Evolutionary conservation across 2,888 invertebrate species (phyloP).

Genomic region (Laspeyria flexula): DNA sequence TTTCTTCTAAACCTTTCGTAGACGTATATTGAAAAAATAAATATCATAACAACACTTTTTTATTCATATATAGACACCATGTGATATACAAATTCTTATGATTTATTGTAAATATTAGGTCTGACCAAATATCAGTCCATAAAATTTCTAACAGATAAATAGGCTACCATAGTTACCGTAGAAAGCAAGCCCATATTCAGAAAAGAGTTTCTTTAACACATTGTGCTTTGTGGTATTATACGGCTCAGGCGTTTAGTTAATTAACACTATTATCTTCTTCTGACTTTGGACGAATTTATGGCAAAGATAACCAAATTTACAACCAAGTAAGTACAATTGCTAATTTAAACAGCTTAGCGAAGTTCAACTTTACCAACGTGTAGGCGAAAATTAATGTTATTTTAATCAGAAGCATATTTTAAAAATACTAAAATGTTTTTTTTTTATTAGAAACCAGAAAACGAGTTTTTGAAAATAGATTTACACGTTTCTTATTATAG

Average conservation of each 20-base stretch:
- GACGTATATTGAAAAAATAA: no score
- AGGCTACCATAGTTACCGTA: slow-evolving; percentile 8
- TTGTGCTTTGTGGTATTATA: slow-evolving; percentile 58
- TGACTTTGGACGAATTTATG: slow-evolving; percentile 36
- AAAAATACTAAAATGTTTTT: slow-evolving; percentile 10
- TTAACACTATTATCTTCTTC: slow-evolving; percentile 71
- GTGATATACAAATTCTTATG: no score
- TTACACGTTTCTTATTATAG: slow-evolving; percentile 21
- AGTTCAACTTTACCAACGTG: slow-evolving; percentile 13
- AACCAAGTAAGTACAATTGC: slow-evolving; percentile 4
- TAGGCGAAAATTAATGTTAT: slow-evolving; percentile 29
- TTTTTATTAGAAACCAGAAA: slow-evolving; percentile 11
- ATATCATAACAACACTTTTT: no score
- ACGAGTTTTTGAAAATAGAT: slow-evolving; percentile 13
- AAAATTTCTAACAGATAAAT: slow-evolving; percentile 14
- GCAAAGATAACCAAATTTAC: slow-evolving; percentile 34
- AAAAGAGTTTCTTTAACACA: slow-evolving; percentile 36
- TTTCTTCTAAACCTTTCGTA: no score
- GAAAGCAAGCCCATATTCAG: slow-evolving; percentile 19
- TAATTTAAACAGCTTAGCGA: slow-evolving; percentile 21
- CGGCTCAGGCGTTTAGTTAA: slow-evolving; percentile 68
- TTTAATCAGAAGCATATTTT: slow-evolving; percentile 27
- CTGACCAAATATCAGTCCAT: slow-evolving; percentile 2
- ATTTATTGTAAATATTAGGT: no score
- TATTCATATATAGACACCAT: no score